Evolutionary conservation across 2,888 invertebrate species (phyloP).

Genomic region (Iphiclides podalirius): DNA sequence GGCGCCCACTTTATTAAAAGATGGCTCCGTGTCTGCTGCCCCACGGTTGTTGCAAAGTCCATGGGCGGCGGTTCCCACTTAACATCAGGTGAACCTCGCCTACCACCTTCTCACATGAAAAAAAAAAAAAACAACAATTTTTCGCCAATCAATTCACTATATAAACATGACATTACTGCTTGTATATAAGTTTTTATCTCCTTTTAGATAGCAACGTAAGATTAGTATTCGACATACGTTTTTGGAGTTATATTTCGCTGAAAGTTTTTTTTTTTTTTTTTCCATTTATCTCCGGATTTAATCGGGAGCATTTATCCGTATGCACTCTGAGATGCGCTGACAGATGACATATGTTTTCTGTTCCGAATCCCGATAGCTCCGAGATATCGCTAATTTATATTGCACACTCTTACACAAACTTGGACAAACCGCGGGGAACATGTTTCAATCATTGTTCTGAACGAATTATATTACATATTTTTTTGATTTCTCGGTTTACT

Average conservation of each 20-base stretch:
- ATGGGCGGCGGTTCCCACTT: too few relatives aligned
- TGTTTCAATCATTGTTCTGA: neutral
- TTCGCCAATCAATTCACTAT: too few relatives aligned
- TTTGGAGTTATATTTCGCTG: neutral
- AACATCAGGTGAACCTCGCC: too few relatives aligned
- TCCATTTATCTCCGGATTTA: constrained; percentile 4
- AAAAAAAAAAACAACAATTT: neutral
- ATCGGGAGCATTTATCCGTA: constrained; percentile 8
- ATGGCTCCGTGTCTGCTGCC: too few relatives aligned
- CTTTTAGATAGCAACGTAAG: neutral
- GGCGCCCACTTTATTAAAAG: too few relatives aligned
- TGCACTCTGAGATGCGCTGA: neutral
- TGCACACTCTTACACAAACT: neutral
- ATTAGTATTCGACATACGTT: constrained; percentile 7
- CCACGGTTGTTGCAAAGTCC: too few relatives aligned
- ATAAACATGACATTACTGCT: too few relatives aligned
- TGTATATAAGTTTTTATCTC: neutral
- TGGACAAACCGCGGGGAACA: neutral
- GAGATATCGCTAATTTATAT: constrained; percentile 10
- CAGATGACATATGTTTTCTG: neutral
- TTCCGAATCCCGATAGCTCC: constrained; percentile 5
- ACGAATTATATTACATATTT: too few relatives aligned
- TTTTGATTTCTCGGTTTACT: too few relatives aligned
- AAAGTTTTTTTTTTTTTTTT: constrained; percentile 5
- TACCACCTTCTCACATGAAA: too few relatives aligned